phyloP scores from a whole-genome alignment of 2,113 vertebrate genomes.

The Leiothrix lutea region DNA sequence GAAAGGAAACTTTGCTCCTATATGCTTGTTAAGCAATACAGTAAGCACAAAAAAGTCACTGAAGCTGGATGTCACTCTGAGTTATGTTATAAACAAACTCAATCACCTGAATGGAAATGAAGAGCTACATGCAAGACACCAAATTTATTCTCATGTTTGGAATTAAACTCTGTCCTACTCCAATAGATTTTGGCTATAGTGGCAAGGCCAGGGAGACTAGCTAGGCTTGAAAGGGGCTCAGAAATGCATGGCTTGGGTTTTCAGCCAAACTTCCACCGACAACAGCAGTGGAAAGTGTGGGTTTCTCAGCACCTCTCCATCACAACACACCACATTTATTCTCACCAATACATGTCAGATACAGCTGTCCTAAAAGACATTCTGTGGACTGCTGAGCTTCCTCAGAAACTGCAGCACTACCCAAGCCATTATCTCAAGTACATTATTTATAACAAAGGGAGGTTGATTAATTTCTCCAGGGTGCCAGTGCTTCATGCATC shows the following conservation, averaged over 20 bases:
- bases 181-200: background rate
- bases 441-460: constrained; percentile 48
- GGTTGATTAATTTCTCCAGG: constrained; percentile 54
- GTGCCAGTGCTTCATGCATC: constrained; percentile 28
- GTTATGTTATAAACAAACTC: background rate
- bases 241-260: background rate
- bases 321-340: background rate
- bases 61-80: background rate
- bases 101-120: background rate
- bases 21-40: background rate
- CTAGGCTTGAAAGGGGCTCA: background rate
- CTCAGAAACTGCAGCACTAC: background rate
- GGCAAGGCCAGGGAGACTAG: background rate
- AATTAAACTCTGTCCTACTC: background rate
- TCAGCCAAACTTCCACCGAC: background rate
- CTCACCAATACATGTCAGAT: background rate
- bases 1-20: background rate
- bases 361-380: background rate
- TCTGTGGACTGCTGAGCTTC: background rate
- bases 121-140: background rate
- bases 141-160: background rate
- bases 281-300: background rate
- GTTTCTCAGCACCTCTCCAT: background rate
- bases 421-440: background rate
- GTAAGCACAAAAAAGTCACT: background rate